Base-by-base conservation (phyloP, 2,888 invertebrate genomes). In the Nomada hirtipes region DNA sequence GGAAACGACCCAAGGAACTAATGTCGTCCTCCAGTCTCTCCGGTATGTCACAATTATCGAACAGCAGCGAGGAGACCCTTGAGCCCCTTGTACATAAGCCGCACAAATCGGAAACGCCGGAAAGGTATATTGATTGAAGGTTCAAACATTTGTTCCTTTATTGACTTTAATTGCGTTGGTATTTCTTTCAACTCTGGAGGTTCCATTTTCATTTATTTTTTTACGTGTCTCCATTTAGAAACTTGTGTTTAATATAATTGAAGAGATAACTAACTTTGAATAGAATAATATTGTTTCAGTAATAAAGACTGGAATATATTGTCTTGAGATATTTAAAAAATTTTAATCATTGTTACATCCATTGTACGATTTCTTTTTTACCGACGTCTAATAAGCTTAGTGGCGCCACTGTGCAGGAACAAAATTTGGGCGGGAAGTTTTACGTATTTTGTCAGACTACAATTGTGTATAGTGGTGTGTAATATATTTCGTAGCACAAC, bases 21-120 rank as follows among this genome's bases (percentile, higher is more conserved):
- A 93, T 92, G 92, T 92, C 93, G 84, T 93, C 93, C 79, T 93
- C 93, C 76, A 93, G 93, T 86, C 91, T 93, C 76, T 93, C 93
- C 69, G 93, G 93, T 71, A 93, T 93, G 93, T 93, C 93, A 69
- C 93, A 93, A 83, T 85, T 93, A 78, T 93, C 93, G 42, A 93
- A 93, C 85, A 93, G 93, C 87, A 93, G 93, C 87, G 93, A 93
- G 79, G 93, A 93, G 85, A 89, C 92, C 23, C 88, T 93, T 65
- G 93, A 93, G 87, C 92, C 93, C 53, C 91, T 93, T 79, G 90
- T 93, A 71, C 90, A 93, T 82, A 92, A 92, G 79, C 89, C 92
- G 76, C 91, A 90, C 84, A 91, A 90, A 87, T 85, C 89, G 59
- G 90, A 91, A 76, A 91, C 89, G 60, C 85, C 89, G 61, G 90